Percentiles rank a stretch among this genome's conserved stretches.
These are phyloP conservation scores for Megalopta genalis DNA, from an alignment of 1,140 invertebrate genomes.

Conservation along the genomic window DNA sequence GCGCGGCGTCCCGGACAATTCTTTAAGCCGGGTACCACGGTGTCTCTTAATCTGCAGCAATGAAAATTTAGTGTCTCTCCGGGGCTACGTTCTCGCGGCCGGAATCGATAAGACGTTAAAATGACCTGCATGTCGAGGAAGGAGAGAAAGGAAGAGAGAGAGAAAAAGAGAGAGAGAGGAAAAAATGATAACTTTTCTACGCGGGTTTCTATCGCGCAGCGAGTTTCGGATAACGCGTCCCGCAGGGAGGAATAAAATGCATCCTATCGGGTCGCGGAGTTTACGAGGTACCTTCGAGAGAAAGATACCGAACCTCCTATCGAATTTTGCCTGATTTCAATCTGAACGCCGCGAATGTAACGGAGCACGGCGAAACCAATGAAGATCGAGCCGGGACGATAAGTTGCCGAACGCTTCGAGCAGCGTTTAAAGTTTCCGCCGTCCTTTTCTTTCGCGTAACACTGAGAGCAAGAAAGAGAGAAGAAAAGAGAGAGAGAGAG, in stretches of 20 bases:
- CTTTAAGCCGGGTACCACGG: not conserved
- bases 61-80: not conserved
- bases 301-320: constrained; percentile 21
- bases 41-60: not conserved
- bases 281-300: constrained; percentile 12
- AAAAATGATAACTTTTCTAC: not conserved
- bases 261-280: constrained; percentile 13
- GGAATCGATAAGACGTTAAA: constrained; percentile 10
- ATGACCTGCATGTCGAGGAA: not conserved
- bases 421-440: constrained; percentile 15
- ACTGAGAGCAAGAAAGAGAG: too few relatives aligned
- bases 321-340: constrained; percentile 23
- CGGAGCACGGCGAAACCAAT: constrained; percentile 19
- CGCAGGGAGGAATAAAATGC: constrained; percentile 19
- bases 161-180: too few relatives aligned
- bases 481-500: too few relatives aligned
- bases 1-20: too few relatives aligned
- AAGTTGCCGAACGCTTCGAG: constrained; percentile 17
- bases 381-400: constrained; percentile 23
- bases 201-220: constrained; percentile 1
- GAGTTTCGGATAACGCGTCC: constrained; percentile 20
- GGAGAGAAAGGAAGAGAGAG: too few relatives aligned
- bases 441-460: constrained; percentile 1
- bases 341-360: constrained; percentile 24
- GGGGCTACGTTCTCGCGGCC: not conserved